Evolutionary conservation across 1,140 invertebrate species (phyloP).

Genomic region (Cherax quadricarinatus): DNA sequence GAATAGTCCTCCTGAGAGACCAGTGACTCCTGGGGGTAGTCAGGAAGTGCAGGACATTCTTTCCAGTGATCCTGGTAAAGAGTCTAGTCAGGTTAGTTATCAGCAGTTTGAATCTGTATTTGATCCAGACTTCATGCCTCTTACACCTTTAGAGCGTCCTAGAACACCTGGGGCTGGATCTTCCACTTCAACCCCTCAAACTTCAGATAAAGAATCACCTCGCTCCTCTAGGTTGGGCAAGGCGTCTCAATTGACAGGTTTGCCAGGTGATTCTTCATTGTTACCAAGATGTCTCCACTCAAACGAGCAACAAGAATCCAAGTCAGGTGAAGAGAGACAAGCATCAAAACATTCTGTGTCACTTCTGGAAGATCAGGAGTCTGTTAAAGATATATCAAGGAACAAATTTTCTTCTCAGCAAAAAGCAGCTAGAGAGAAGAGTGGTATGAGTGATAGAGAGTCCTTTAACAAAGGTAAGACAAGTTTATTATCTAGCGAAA

Average conservation of each 20-base stretch:
- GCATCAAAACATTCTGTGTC: neutral
- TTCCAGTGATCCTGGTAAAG: slow-evolving; percentile 7
- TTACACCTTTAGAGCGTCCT: slow-evolving; percentile 33
- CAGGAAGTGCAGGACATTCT: slow-evolving; percentile 49
- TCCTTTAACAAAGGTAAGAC: neutral
- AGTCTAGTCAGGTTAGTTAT: neutral
- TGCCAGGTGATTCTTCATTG: neutral
- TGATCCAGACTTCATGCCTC: slow-evolving; percentile 44
- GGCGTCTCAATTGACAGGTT: neutral
- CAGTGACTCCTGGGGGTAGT: slow-evolving; percentile 44
- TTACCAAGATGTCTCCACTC: neutral
- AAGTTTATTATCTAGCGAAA: neutral
- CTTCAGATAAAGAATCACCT: slow-evolving; percentile 30
- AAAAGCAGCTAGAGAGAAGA: neutral
- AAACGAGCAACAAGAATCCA: neutral
- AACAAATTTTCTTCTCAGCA: slow-evolving; percentile 15
- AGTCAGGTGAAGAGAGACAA: too few relatives aligned
- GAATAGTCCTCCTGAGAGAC: slow-evolving; percentile 44
- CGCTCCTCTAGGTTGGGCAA: neutral
- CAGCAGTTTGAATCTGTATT: slow-evolving; percentile 61
- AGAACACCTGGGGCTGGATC: slow-evolving; percentile 56
- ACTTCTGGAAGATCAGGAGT: neutral
- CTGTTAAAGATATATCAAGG: neutral
- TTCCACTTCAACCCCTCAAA: slow-evolving; percentile 4
- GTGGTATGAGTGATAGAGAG: neutral